A percentile compares a stretch with the other conserved stretches of the same genome.
phyloP scores from a whole-genome alignment of 2,113 vertebrate species.

The Prunella fulvescens region DNA sequence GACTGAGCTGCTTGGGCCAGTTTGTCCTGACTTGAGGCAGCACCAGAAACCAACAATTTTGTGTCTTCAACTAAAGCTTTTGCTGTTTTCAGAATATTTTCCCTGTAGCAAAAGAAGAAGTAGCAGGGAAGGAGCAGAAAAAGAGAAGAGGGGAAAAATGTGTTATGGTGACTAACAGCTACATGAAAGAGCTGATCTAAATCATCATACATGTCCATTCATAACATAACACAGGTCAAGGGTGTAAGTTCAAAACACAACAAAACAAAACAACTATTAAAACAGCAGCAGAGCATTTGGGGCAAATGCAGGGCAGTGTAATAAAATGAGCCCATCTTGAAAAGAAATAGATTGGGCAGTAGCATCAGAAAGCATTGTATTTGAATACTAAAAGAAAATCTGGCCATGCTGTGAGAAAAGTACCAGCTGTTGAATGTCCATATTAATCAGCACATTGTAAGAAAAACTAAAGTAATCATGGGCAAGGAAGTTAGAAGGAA shows the following conservation, averaged over 20 bases:
- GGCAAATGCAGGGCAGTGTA: neutral
- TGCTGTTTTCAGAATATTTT: conserved; percentile 97
- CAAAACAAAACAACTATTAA: neutral
- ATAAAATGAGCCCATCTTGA: neutral
- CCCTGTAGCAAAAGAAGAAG: conserved; percentile 71
- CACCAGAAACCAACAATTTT: conserved; percentile 93
- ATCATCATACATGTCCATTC: neutral
- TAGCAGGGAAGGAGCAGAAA: neutral
- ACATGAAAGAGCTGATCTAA: neutral
- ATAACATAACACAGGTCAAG: neutral
- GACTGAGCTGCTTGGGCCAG: conserved; percentile 95
- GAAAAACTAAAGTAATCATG: neutral
- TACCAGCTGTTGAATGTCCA: neutral
- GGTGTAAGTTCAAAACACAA: neutral
- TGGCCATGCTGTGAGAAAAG: neutral
- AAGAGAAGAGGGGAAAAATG: neutral
- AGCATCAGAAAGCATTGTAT: neutral
- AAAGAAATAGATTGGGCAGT: neutral
- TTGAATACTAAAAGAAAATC: neutral
- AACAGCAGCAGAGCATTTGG: neutral
- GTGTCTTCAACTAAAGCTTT: conserved; percentile 98
- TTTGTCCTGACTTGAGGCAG: conserved; percentile 94
- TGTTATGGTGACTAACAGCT: neutral
- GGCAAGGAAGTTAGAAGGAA: neutral
- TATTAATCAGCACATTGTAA: neutral